phyloP scores from a whole-genome alignment of 2,888 invertebrate genomes.

The Venusia cambrica region DNA sequence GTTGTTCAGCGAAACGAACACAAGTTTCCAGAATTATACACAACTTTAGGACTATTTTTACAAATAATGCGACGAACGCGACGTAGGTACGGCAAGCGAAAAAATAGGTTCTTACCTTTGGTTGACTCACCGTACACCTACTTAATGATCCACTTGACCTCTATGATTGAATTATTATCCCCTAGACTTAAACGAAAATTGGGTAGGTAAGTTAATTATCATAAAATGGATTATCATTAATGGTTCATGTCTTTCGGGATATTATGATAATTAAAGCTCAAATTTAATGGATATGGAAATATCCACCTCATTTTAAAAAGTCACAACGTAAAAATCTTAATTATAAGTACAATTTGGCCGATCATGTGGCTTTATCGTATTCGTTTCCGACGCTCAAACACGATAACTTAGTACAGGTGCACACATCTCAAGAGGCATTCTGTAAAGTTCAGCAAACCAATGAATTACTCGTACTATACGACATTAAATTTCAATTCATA shows the following conservation, averaged over 20 bases:
- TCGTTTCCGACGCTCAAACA: conserved; percentile 46
- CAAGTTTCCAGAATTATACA: conserved; percentile 16
- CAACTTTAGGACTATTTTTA: conserved; percentile 17
- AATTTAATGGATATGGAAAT: conserved; percentile 62
- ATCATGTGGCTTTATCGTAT: conserved; percentile 50
- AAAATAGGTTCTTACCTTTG: no score
- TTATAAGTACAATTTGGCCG: conserved; percentile 51
- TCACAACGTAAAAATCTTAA: conserved; percentile 57
- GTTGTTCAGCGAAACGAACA: conserved; percentile 22
- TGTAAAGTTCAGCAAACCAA: conserved; percentile 41
- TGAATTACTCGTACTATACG: conserved; percentile 37
- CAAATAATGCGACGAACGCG: no score
- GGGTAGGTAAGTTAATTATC: conserved; percentile 33
- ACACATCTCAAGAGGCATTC: conserved; percentile 44
- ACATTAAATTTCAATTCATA: conserved; percentile 37
- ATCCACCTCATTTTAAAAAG: conserved; percentile 53
- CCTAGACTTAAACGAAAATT: conserved; percentile 40
- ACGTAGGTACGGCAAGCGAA: no score
- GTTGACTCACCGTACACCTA: conserved; percentile 13
- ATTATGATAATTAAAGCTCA: conserved; percentile 80
- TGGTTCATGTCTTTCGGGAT: conserved; percentile 59
- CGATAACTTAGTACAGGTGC: conserved; percentile 47
- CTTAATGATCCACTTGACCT: conserved; percentile 17
- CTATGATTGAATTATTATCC: conserved; percentile 44
- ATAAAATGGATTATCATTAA: conserved; percentile 45